Evolutionary conservation across 1,140 invertebrate genomes (phyloP), one percentile per base, ranked within the genome.

Genomic region (Sycophila sp.): DNA sequence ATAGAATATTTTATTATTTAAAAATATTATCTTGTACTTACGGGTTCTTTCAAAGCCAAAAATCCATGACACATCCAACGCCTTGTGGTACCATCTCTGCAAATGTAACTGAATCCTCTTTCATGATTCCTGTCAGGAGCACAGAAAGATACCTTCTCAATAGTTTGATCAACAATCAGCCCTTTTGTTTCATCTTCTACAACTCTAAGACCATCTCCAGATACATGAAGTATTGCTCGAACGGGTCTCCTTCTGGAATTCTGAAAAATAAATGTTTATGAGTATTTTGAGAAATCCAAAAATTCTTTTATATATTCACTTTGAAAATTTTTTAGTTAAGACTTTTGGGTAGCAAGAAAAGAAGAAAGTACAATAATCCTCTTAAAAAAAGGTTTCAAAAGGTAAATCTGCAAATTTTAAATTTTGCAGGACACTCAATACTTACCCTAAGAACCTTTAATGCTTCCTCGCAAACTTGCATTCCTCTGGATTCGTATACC

Each of bases 41-140:
- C 92, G 74, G 96, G 95, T 84, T 99, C 98, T 86, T 98, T 95
- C 34, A 94, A 88, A 10, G 98, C 96, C 66, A 99, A 87, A 85
- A 99, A 99, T 53, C 97, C 98, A 87, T 99, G 98, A 80, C 98
- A 99, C 96, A 99, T 99, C 98, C 98, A 99, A 17, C 98, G 91
- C 53, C 93, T 86, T 2, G 86, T 95, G 11, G 92, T 94, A 60
- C 92, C 94, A 83, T 95, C 94, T 76, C 92, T 89, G 80, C 95
- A 96, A 74, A 96, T 95, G 81, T 95, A 98, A 65, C 95, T 96
- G 85, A 99, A 99, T 11, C 98, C 98, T 75, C 96, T 94, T 76
- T 99, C 97, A 80, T 99, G 95, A 84, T 99, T 98, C 67, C 98
- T 90, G 87, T 99, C 98, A 0, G 98, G 98, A 8, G 98, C 97